Evolutionary conservation across 2,113 vertebrate species (phyloP), one percentile per base, ranked within the genome.

Genomic region (Hystrix brachyura): DNA sequence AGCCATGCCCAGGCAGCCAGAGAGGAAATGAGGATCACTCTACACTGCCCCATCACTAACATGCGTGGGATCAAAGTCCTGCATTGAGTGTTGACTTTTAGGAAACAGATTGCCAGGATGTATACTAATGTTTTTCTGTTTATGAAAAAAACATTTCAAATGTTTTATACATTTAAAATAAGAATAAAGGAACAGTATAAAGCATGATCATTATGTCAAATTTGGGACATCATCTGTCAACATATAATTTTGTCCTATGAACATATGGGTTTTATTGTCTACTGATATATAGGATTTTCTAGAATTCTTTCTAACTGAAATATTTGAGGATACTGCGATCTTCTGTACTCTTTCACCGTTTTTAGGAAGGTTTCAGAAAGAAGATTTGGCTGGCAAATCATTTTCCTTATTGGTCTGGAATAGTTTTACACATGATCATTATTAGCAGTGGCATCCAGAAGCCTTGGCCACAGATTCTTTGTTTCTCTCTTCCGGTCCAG

Each of bases 91-190:
- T 53, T 83, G 76, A 79, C 38, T 90, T 78, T 7, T 38, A 89
- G 88, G 72, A 72, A 51, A 80, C 19, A 38, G 94, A 34, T 80
- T 87, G 6, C 19, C 46, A 43, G 32, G 65, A 79, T 65, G 25
- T 82, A 67, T 87, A 57, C 18, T 87, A 87, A 34, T 72, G 81
- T 72, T 62, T 93, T 86, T 96, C 69, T 71, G 9, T 60, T 94
- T 82, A 59, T 82, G 8, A 93, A 76, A 76, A 25, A 27, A 2
- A 78, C 38, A 38, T 79, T 94, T 29, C 48, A 81, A 88, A 80
- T 78, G 25, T 65, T 19, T 11, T 71, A 27, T 53, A 32, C 46
- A 43, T 25, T 92, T 79, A 14, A 82, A 88, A 55, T 13, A 38
- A 64, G 19, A 51, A 11, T 62, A 87, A 18, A 74, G 38, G 23